Evolutionary conservation across 1,140 invertebrate species (phyloP).

Genomic region (Trichogramma pretiosum): DNA sequence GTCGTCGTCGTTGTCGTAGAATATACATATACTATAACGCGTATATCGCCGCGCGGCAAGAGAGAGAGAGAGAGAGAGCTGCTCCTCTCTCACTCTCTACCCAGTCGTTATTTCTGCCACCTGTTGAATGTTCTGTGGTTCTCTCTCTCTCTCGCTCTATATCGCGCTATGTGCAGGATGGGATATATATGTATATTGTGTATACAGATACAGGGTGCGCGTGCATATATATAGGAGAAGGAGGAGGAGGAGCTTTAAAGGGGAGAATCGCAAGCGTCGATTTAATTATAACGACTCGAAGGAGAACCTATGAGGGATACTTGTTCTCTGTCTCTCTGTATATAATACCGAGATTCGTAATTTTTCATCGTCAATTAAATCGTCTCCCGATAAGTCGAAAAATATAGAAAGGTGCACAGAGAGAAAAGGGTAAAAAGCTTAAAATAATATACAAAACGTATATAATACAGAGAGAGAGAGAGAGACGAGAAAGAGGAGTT

Average conservation of each 20-base stretch:
- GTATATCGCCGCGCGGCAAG: background rate
- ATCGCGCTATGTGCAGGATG: too few relatives aligned
- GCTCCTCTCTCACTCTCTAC: constrained; percentile 26
- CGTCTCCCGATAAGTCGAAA: too few relatives aligned
- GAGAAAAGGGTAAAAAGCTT: background rate
- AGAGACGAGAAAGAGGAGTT: background rate
- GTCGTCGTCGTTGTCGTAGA: background rate
- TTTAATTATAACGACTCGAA: too few relatives aligned
- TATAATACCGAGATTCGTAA: too few relatives aligned
- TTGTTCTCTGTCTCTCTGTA: too few relatives aligned
- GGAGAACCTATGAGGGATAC: too few relatives aligned
- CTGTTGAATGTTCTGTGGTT: constrained; percentile 19
- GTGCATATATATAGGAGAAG: background rate
- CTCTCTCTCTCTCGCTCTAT: constrained; percentile 4
- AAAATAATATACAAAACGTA: too few relatives aligned
- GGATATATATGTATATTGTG: too few relatives aligned
- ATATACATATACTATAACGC: constrained; percentile 4
- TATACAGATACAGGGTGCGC: background rate
- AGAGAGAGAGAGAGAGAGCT: constrained; percentile 8
- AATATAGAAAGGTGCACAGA: too few relatives aligned
- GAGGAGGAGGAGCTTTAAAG: too few relatives aligned
- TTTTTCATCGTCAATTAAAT: too few relatives aligned
- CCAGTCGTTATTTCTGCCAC: constrained; percentile 23
- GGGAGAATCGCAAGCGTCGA: too few relatives aligned
- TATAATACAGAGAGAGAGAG: background rate